A percentile compares a stretch with the other conserved stretches of the same genome.
Conservation (phyloP, 2,888 invertebrate genomes). For the Cephalotes varians region DNA sequence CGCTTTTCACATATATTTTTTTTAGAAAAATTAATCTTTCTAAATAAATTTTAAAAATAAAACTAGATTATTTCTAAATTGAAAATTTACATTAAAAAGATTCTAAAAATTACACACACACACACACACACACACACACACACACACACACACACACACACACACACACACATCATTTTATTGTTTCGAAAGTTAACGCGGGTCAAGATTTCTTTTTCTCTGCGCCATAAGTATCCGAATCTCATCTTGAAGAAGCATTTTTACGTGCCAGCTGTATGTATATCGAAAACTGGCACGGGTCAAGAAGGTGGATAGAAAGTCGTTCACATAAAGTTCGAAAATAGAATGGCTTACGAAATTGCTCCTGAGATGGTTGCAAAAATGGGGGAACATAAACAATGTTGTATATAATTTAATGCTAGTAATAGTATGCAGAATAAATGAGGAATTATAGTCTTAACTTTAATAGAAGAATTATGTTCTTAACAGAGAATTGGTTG, state of each 20-base stretch:
- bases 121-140: neutral
- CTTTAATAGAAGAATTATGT: neutral
- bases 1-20: neutral
- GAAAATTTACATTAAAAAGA: neutral
- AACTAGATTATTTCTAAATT: neutral
- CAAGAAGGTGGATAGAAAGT: conserved; percentile 47
- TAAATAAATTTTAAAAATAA: neutral
- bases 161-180: neutral
- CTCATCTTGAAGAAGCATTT: conserved; percentile 17
- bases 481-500: neutral
- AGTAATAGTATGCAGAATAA: neutral
- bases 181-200: conserved; percentile 18
- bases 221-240: neutral
- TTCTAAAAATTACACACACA: neutral
- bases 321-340: conserved; percentile 40
- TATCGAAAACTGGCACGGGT: conserved; percentile 15
- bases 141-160: neutral
- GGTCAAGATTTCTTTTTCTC: conserved; percentile 10
- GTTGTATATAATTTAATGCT: neutral
- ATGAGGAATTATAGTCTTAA: no score
- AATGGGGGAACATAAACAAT: conserved; percentile 19
- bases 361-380: neutral
- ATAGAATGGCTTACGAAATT: conserved; percentile 45
- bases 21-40: neutral
- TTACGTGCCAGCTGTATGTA: conserved; percentile 16